phyloP scores from a whole-genome alignment of 2,113 vertebrate genomes.

The Ictidomys tridecemlineatus region DNA sequence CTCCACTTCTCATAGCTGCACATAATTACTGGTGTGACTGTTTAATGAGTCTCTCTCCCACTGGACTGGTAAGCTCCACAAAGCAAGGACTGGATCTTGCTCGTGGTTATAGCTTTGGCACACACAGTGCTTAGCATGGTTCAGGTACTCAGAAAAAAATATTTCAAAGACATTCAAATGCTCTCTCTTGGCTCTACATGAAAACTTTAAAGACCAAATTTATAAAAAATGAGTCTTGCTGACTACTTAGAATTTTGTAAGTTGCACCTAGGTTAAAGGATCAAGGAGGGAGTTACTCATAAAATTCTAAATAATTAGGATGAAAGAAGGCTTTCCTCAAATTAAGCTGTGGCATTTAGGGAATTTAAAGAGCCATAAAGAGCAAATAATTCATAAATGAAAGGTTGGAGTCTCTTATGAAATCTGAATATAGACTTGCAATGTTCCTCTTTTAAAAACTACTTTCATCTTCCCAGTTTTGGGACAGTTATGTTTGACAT shows the following conservation, averaged over 20 bases:
- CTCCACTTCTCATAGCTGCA: not conserved
- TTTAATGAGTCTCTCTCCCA: not conserved
- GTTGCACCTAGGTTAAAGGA: not conserved
- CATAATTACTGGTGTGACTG: not conserved
- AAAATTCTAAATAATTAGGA: constrained; percentile 27
- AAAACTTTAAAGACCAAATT: constrained; percentile 31
- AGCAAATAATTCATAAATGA: not conserved
- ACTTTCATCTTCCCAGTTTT: constrained; percentile 16
- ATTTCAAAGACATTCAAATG: constrained; percentile 11
- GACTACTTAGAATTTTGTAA: not conserved
- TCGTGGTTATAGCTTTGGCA: not conserved
- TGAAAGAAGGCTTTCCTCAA: constrained; percentile 20
- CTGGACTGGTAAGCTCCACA: not conserved
- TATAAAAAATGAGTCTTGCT: not conserved
- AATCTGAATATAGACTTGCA: not conserved
- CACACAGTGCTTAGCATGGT: not conserved
- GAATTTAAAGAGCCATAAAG: not conserved
- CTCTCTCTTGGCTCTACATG: not conserved
- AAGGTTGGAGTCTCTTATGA: not conserved
- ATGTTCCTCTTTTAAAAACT: not conserved
- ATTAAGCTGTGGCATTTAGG: not conserved
- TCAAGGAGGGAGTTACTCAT: not conserved
- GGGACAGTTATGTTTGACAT: not conserved
- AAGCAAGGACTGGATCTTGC: not conserved
- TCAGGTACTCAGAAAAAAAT: not conserved